Conservation (phyloP, 2,797 vertebrate genomes). For the Fistularia tabacaria region DNA sequence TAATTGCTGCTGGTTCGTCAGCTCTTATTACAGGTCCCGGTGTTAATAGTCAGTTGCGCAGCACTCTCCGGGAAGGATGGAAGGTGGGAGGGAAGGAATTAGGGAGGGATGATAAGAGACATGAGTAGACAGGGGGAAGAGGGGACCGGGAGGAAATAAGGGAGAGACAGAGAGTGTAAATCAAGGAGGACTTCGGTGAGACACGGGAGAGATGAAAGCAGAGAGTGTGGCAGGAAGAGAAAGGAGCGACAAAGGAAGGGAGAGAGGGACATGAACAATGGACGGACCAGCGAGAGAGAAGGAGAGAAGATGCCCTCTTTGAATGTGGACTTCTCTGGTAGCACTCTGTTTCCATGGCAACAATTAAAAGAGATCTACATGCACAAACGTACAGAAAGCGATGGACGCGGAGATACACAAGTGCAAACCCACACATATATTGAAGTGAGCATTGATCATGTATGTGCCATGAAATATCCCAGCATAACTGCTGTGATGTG, state of each 20-base stretch:
- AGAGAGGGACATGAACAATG: constrained; percentile 21
- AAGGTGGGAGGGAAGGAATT: constrained; percentile 40
- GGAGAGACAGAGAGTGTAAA: constrained; percentile 20
- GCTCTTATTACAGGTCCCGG: constrained; percentile 73
- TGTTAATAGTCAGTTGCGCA: constrained; percentile 72
- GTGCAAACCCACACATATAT: constrained; percentile 16
- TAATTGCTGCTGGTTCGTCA: constrained; percentile 74
- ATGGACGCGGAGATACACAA: constrained; percentile 65
- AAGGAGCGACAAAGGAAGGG: constrained; percentile 8
- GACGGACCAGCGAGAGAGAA: constrained; percentile 14
- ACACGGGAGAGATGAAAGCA: constrained; percentile 31
- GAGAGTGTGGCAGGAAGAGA: not conserved
- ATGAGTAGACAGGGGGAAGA: constrained; percentile 5
- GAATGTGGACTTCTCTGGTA: constrained; percentile 75
- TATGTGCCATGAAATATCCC: constrained; percentile 23
- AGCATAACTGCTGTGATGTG: constrained; percentile 16
- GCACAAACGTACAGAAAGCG: constrained; percentile 48
- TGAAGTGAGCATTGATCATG: constrained; percentile 41
- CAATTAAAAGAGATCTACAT: constrained; percentile 79
- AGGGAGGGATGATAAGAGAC: constrained; percentile 42
- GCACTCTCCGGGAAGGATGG: constrained; percentile 56
- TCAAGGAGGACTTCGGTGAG: constrained; percentile 37
- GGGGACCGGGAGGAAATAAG: constrained; percentile 21
- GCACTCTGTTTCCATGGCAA: constrained; percentile 83
- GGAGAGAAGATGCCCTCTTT: constrained; percentile 60